phyloP scores from a whole-genome alignment of 2,888 invertebrate species.

The Amblyjoppa fuscipennis region DNA sequence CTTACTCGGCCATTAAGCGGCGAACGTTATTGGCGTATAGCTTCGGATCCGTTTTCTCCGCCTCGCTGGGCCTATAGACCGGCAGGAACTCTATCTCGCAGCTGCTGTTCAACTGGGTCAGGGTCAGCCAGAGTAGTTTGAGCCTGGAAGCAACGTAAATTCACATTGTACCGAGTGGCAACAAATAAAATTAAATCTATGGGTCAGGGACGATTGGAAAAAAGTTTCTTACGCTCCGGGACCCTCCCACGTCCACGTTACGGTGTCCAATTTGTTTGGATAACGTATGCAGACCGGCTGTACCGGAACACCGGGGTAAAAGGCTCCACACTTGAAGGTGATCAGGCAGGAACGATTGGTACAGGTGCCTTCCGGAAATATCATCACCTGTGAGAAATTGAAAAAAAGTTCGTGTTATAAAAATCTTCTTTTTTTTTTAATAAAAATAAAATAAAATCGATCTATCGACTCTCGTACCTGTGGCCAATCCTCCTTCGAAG shows the following conservation, averaged over 20 bases:
- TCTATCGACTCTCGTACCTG: conserved; percentile 87
- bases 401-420: no score
- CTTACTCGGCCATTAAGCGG: conserved; percentile 96
- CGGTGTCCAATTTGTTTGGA: conserved; percentile 95
- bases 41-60: conserved; percentile 94
- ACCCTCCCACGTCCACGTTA: conserved; percentile 98
- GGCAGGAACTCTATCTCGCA: conserved; percentile 97
- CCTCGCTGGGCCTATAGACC: conserved; percentile 94
- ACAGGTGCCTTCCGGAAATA: conserved; percentile 98
- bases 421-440: background rate
- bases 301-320: conserved; percentile 97
- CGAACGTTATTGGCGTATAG: conserved; percentile 96
- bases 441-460: background rate
- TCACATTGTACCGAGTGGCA: background rate
- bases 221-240: conserved; percentile 94
- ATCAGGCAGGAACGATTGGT: conserved; percentile 97
- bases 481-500: conserved; percentile 95
- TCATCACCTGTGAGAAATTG: conserved; percentile 89
- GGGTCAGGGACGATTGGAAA: conserved; percentile 21
- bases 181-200: conserved; percentile 1
- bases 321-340: conserved; percentile 96
- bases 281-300: conserved; percentile 97
- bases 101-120: conserved; percentile 94
- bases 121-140: conserved; percentile 94
- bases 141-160: conserved; percentile 86